Conservation (phyloP, 2,113 vertebrate species). For the Thamnophis sirtalis region DNA sequence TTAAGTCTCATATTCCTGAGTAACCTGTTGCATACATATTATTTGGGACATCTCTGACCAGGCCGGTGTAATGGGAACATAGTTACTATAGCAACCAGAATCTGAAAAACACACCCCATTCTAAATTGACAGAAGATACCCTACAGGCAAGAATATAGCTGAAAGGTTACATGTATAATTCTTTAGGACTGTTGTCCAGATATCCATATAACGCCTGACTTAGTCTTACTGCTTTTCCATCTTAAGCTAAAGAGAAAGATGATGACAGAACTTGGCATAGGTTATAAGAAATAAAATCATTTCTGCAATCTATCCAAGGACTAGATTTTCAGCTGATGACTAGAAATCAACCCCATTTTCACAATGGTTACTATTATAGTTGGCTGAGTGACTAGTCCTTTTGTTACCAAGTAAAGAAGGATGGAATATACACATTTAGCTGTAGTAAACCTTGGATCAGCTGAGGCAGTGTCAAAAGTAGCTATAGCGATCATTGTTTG, state of each 20-base stretch:
- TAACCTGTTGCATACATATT: neutral
- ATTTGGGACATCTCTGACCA: neutral
- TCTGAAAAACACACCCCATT: neutral
- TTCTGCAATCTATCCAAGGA: neutral
- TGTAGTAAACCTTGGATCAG: neutral
- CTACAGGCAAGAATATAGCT: neutral
- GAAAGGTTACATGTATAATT: neutral
- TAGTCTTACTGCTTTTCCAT: neutral
- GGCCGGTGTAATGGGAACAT: neutral
- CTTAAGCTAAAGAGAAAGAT: neutral
- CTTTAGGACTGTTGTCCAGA: neutral
- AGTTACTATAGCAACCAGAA: constrained; percentile 13
- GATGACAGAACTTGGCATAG: neutral
- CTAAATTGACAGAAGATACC: neutral
- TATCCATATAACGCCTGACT: neutral
- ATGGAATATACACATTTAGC: neutral
- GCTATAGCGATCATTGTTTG: neutral
- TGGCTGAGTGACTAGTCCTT: neutral
- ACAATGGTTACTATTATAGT: neutral
- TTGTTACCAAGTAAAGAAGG: neutral
- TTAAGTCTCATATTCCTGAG: neutral
- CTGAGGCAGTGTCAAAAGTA: neutral
- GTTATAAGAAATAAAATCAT: neutral
- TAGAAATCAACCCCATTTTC: neutral
- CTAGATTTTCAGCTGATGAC: neutral